Conservation (phyloP, 2,888 invertebrate genomes). For the Lagria hirta region DNA sequence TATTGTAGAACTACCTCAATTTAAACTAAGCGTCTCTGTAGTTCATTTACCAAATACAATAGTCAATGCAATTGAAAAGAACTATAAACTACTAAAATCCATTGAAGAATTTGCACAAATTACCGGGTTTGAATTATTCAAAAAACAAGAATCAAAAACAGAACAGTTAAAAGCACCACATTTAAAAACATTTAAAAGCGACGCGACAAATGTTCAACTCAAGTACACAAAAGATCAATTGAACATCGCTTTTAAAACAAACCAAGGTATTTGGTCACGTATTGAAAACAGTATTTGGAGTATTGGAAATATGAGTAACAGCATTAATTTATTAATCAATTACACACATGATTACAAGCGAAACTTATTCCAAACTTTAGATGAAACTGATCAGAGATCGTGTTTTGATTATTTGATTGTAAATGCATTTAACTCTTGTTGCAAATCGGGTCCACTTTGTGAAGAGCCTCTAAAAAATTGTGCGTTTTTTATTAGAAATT, state of each 20-base stretch:
- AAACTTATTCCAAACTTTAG: constrained; percentile 57
- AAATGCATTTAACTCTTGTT: constrained; percentile 84
- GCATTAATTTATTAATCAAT: constrained; percentile 88
- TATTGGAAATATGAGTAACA: constrained; percentile 86
- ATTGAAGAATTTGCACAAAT: constrained; percentile 53
- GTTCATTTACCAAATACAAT: constrained; percentile 74
- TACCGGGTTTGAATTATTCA: constrained; percentile 39
- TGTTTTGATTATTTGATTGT: constrained; percentile 77
- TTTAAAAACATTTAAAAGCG: constrained; percentile 39
- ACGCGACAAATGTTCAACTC: constrained; percentile 34
- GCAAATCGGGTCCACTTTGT: constrained; percentile 87
- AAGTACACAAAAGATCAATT: constrained; percentile 59
- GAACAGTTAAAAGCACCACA: constrained; percentile 21
- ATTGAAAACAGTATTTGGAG: constrained; percentile 78
- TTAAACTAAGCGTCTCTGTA: constrained; percentile 70
- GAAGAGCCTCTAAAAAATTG: constrained; percentile 97
- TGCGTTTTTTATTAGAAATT: constrained; percentile 85
- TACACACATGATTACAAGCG: constrained; percentile 67
- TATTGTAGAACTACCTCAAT: constrained; percentile 29
- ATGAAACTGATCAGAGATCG: constrained; percentile 58
- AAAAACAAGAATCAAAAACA: constrained; percentile 43
- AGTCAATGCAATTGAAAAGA: constrained; percentile 70
- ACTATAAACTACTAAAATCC: constrained; percentile 69
- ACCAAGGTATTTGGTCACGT: constrained; percentile 50
- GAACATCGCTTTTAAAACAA: constrained; percentile 59